Conservation (phyloP, 92 coral and sea anemone species). For the Epizoanthus rinbou region DNA sequence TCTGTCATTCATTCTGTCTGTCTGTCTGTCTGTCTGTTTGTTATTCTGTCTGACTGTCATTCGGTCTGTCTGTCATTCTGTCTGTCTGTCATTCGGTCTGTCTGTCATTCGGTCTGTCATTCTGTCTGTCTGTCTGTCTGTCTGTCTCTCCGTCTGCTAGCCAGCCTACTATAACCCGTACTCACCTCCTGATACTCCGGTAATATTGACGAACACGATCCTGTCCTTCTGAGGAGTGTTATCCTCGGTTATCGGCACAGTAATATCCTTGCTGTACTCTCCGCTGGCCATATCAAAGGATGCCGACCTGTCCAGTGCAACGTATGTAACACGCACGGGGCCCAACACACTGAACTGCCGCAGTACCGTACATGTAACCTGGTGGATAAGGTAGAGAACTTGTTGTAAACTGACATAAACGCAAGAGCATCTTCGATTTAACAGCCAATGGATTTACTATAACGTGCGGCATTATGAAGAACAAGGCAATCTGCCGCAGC, state of each 20-base stretch:
- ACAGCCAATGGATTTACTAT: too few species aligned
- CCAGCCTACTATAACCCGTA: neutral
- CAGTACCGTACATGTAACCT: conserved; percentile 73
- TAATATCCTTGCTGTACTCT: conserved; percentile 75
- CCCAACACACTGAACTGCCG: conserved; percentile 89
- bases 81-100: too few species aligned
- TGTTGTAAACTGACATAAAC: too few species aligned
- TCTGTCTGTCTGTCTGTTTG: too few species aligned
- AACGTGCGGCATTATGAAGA: too few species aligned
- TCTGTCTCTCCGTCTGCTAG: too few species aligned
- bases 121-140: too few species aligned
- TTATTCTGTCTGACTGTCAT: too few species aligned
- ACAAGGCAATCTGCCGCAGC: conserved; percentile 41
- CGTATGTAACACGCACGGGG: conserved; percentile 71
- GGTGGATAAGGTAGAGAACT: neutral
- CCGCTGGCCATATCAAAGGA: conserved; percentile 75
- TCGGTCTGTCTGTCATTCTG: too few species aligned
- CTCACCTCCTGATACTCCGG: conserved; percentile 87
- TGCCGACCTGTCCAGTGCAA: conserved; percentile 52
- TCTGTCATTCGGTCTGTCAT: too few species aligned
- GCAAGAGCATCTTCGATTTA: too few species aligned
- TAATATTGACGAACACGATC: conserved; percentile 62
- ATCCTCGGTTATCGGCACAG: conserved; percentile 61
- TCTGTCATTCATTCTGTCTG: too few species aligned
- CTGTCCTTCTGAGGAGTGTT: conserved; percentile 79